phyloP scores from a whole-genome alignment of 2,113 vertebrate species.

The Mormyrus iriodes region DNA sequence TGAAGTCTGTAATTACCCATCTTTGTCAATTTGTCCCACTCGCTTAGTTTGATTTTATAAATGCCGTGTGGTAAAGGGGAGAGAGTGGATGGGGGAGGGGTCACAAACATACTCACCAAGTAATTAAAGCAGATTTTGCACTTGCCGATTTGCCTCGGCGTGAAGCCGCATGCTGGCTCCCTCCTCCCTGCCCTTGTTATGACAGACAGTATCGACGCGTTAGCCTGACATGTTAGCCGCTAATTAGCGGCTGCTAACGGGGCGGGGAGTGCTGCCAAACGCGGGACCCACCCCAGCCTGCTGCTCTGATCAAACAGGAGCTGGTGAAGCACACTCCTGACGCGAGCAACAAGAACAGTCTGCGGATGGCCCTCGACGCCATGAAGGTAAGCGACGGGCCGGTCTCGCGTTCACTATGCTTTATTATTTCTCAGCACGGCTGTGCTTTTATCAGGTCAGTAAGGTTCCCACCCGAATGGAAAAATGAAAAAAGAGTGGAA shows the following conservation, averaged over 20 bases:
- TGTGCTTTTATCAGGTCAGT: not conserved
- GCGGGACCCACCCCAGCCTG: not conserved
- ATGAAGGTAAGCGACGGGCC: conserved; percentile 74
- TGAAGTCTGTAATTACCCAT: not conserved
- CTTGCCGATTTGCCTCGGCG: not conserved
- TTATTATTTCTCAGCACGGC: not conserved
- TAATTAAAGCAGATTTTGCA: not conserved
- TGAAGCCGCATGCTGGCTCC: not conserved
- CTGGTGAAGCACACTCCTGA: conserved; percentile 86
- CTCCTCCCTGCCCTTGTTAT: not conserved
- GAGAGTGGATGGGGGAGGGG: not conserved
- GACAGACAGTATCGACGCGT: not conserved
- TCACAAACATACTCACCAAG: not conserved
- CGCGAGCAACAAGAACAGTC: conserved; percentile 69
- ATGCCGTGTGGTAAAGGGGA: not conserved
- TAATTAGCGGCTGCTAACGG: conserved; percentile 7
- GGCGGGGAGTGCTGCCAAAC: not conserved
- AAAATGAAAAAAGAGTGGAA: not conserved
- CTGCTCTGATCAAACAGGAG: conserved; percentile 60
- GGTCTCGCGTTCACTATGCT: not conserved
- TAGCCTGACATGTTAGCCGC: not conserved
- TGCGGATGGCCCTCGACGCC: conserved; percentile 81
- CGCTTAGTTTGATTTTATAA: not conserved
- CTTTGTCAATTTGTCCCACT: conserved; percentile 4
- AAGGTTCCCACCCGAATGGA: not conserved